Evolutionary conservation across 2,113 vertebrate genomes (phyloP), one percentile per base, ranked within the genome.

Genomic region (Dipodomys merriami): DNA sequence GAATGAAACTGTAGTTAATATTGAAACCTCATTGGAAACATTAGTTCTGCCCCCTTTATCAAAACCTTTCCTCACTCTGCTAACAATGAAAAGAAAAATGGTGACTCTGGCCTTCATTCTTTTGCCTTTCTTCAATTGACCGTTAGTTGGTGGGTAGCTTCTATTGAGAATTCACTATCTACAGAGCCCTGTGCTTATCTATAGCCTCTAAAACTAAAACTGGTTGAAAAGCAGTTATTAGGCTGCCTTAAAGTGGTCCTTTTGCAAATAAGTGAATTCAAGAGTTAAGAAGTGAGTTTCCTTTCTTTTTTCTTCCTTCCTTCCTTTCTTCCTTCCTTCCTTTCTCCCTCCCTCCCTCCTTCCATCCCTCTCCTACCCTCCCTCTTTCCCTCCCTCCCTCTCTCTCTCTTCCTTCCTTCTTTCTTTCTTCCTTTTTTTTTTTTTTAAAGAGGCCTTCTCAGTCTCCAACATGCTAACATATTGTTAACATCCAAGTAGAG

Each of bases 1-100:
- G 90, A 95, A 86, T 92, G 81, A 93, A 96, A 88, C 60, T 60
- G 91, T 62, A 83, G 83, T 83, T 83, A 95, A 94, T 90, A 64
- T 65, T 44, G 79, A 95, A 95, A 83, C 79, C 29, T 93, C 93
- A 88, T 80, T 94, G 93, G 72, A 96, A 82, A 39, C 67, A 92
- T 94, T 95, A 88, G 35, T 92, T 94, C 73, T 96, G 92, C 95
- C 86, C 73, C 93, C 64, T 88, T 96, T 88, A 88, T 88, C 93
- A 95, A 95, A 96, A 91, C 88, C 88, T 95, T 86, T 77, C 77
- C 80, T 49, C 64, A 83, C 69, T 65, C 94, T 96, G 92, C 88
- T 93, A 94, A 88, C 88, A 88, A 94, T 83, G 64, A 96, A 78
- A 96, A 81, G 76, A 94, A 95, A 90, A 94, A 73, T 83, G 80